Evolutionary conservation across 2,797 vertebrate species (phyloP), one percentile per base, ranked within the genome.

Genomic region (Tinamus major): DNA sequence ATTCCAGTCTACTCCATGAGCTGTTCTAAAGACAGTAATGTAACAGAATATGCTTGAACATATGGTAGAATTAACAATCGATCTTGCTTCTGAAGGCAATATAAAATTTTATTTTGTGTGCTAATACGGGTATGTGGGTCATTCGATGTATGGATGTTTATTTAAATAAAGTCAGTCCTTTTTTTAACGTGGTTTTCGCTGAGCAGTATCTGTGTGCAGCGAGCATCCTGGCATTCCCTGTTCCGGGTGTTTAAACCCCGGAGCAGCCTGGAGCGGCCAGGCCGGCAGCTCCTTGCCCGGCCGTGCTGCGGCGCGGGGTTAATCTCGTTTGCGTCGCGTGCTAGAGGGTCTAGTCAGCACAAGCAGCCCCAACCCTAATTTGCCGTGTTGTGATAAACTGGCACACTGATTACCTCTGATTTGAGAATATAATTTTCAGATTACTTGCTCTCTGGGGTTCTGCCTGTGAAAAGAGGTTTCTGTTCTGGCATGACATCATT

Each of bases 41-140:
- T 84, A 94, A 81, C 58, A 77, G 92, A 94, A 92, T 92, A 92
- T 92, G 79, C 75, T 89, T 78, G 93, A 95, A 79, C 90, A 96
- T 91, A 91, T 93, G 96, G 93, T 5, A 78, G 94, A 94, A 92
- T 94, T 93, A 94, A 89, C 87, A 95, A 89, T 64, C 75, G 90
- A 90, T 94, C 81, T 1, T 0, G 56, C 56, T 94, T 56, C 92
- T 81, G 80, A 79, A 95, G 81, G 88, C 63, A 91, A 77, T 67
- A 55, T 31, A 81, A 64, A 18, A 69, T 80, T 83, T 85, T 89
- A 90, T 77, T 92, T 79, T 37, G 92, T 62, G 89, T 59, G 62
- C 68, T 92, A 2, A 19, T 79, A 13, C 33, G 79, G 49, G 85
- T 68, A 4, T 27, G 79, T 48, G 55, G 92, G 81, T 72, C 83